Evolutionary conservation across 2,113 vertebrate genomes (phyloP).

Genomic region (Benitochromis conjunctus): DNA sequence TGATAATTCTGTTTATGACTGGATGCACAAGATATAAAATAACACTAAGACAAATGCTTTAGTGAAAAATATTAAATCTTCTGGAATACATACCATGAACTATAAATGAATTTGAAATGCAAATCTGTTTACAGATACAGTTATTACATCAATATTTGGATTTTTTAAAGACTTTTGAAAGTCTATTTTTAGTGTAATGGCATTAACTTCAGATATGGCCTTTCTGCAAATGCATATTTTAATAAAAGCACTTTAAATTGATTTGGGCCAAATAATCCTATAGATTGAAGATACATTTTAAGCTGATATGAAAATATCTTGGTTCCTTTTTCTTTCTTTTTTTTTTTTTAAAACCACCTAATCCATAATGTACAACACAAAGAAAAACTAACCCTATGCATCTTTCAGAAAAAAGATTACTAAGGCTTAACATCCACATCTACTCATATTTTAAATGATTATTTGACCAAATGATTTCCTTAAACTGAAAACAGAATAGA

Average conservation of each 20-base stretch:
- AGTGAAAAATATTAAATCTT: neutral
- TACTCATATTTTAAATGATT: neutral
- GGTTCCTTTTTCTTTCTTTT: neutral
- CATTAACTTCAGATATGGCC: neutral
- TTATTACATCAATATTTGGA: neutral
- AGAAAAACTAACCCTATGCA: neutral
- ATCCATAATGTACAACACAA: neutral
- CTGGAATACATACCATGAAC: neutral
- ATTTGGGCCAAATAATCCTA: neutral
- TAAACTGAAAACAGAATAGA: neutral
- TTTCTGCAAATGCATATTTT: neutral
- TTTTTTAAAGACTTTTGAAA: neutral
- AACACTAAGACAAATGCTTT: neutral
- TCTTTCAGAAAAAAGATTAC: neutral
- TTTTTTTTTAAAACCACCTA: too few species aligned
- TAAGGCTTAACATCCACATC: neutral
- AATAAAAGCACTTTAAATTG: neutral
- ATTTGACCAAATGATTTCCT: neutral
- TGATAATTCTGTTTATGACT: neutral
- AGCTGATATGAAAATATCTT: neutral
- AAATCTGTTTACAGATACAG: neutral
- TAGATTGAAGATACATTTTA: neutral
- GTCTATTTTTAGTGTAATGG: rapidly evolving
- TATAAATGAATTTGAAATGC: neutral
- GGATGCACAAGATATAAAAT: neutral